Base-by-base conservation (phyloP, 1,140 invertebrate species). In the Euwallacea fornicatus region DNA sequence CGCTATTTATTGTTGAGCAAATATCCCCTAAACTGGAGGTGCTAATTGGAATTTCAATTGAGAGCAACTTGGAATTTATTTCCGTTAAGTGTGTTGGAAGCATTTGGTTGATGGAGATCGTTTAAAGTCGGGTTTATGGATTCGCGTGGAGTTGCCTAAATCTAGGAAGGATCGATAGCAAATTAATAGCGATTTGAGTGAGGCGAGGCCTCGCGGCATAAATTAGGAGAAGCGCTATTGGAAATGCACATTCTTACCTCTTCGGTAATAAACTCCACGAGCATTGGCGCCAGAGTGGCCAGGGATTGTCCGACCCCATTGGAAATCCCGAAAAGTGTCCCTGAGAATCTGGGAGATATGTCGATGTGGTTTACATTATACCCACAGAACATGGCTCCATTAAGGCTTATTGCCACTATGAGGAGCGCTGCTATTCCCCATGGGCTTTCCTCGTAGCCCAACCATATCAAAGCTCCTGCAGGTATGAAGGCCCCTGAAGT, bases 271-370 rank as follows among this genome's bases (percentile, higher is more conserved):
- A 85, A 81, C 0, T 89, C 86, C 10, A 88, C 87, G 2, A 87
- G 80, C 3, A 89, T 77, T 0, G 92, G 92, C n/a, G 89, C 90
- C 16, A 91, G 77, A 60, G 93, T 91, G 0, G 88, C 89, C 21
- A 89, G 86, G 3, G 90, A 76, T 71, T 92, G 93, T 0, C 90
- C 88, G 42, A 88, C 81, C 15, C 90, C 89, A 79, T 94, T 94
- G 41, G 90, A 91, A 21, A 94, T 83, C 6, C 92, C 90, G 87
- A 92, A 90, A 73, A 92, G 79, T 0, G 86, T 86, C 16, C 90
- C 89, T 11, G 90, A 90, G 81, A 84, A 88, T 80, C 87, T 89
- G 7, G 88, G 89, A 1, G 90, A 86, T 59, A 93, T 83, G 75
- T 92, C 90, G 41, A 92, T 84, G 76, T 91, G 88, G 76, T 91